A percentile compares a stretch with the other conserved stretches of the same genome.
These are phyloP conservation scores for Dipodomys merriami DNA, from an alignment of 2,113 vertebrate genomes.

Conservation along the genomic window DNA sequence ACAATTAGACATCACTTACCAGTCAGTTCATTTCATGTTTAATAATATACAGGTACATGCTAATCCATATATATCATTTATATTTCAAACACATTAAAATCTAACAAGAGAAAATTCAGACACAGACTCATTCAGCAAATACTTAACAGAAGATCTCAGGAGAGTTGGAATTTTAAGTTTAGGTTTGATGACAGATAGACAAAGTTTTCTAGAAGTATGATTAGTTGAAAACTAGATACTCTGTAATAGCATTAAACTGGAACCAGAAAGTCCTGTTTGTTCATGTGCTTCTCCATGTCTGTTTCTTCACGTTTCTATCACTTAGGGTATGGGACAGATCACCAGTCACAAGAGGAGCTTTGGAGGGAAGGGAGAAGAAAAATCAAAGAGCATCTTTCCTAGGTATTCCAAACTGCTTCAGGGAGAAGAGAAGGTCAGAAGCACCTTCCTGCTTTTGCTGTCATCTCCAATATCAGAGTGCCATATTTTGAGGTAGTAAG, in stretches of 20 bases:
- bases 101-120: not conserved
- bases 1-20: conserved; percentile 89
- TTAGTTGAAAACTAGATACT: not conserved
- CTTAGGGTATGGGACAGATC: too few species aligned
- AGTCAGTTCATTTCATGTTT: conserved; percentile 90
- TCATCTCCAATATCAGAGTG: too few species aligned
- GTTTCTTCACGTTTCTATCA: not conserved
- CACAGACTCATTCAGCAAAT: not conserved
- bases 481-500: too few species aligned
- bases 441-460: too few species aligned
- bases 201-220: not conserved
- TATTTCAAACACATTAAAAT: conserved; percentile 88
- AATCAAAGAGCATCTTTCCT: not conserved
- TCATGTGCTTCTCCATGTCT: too few species aligned
- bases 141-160: not conserved
- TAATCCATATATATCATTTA: conserved; percentile 90
- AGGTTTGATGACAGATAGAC: too few species aligned
- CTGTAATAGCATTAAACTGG: not conserved
- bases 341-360: not conserved
- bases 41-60: conserved; percentile 91
- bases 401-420: not conserved
- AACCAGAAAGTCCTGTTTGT: too few species aligned
- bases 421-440: too few species aligned
- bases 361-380: not conserved
- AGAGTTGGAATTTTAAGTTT: too few species aligned